Evolutionary conservation across 2,888 invertebrate species (phyloP), one percentile per base, ranked within the genome.

Genomic region (Lagria hirta): DNA sequence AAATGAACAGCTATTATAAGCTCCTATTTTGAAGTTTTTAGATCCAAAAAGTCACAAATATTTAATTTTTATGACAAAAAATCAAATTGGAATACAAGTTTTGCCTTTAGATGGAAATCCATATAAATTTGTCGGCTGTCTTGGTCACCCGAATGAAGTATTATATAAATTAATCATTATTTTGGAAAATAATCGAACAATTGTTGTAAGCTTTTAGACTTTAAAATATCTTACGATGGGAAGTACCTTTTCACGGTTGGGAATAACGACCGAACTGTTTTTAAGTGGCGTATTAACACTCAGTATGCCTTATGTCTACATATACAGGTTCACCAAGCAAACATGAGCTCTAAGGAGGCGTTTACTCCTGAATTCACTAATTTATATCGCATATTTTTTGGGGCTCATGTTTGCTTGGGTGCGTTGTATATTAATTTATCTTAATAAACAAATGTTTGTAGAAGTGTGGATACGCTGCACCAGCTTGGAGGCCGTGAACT

Each of bases 61-160:
- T 60, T 63, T 86, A 57, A 66, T 83, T 16, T 87, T 83, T 59
- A 73, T 77, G 8, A 83, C 82, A 1, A 73, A 77, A 26, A 80
- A 78, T 54, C 76, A 82, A 52, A 75, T 88, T 4, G 88, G 88
- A 0, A 64, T 87, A 11, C 82, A 84, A 62, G 76, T 80, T 48
- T 61, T 84, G 60, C 86, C 87, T 0, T 68, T 84, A 0, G 84
- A 86, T 62, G 88, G 88, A 0, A 88, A 87, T 66, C 88, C 87
- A 3, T 86, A 81, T 72, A 80, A 77, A 57, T 78, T 77, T 52
- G 71, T 78, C 1, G 81, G 76, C 1, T 63, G 83, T 45, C 71
- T 83, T 13, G 86, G 79, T 2, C 86, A 87, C 67, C 84, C 86
- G 0, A 62, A 67, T 33, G 76, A 80, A 71, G 85, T 84, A 62